A percentile compares a stretch with the other conserved stretches of the same genome.
These are phyloP conservation scores for Talpa occidentalis DNA, from an alignment of 2,113 vertebrate genomes.

Conservation along the genomic window DNA sequence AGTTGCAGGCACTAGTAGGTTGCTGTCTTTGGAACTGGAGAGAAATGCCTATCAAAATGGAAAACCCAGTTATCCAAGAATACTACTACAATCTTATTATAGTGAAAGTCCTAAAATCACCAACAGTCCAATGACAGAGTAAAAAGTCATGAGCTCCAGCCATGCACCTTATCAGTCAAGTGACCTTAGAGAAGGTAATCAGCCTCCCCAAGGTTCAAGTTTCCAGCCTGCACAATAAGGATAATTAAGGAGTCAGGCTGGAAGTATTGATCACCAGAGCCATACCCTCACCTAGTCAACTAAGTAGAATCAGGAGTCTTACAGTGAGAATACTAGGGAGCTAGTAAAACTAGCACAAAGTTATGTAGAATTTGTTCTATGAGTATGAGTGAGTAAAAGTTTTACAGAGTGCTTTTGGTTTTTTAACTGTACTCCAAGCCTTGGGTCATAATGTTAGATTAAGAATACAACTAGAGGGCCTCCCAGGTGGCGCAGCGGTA, in stretches of 20 bases:
- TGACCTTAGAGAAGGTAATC: background rate
- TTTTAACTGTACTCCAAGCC: background rate
- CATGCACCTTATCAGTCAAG: background rate
- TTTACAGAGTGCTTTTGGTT: background rate
- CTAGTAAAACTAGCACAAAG: background rate
- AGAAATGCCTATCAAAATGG: background rate
- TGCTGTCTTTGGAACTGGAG: background rate
- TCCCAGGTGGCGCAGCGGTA: too few relatives aligned
- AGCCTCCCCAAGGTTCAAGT: background rate
- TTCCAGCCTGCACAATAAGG: background rate
- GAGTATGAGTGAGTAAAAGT: background rate
- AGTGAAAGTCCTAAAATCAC: background rate
- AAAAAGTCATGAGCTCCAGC: background rate
- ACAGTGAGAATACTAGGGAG: background rate
- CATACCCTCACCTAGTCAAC: rapidly evolving
- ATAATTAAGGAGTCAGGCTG: background rate
- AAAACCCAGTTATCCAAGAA: background rate
- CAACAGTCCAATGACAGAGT: background rate
- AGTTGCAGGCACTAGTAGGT: rapidly evolving
- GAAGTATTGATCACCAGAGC: background rate
- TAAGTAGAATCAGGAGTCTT: background rate
- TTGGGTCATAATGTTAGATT: background rate
- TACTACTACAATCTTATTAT: background rate
- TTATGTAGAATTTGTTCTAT: background rate
- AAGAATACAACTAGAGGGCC: background rate